phyloP scores from a whole-genome alignment of 2,888 invertebrate genomes.

The Trichopria drosophilae region DNA sequence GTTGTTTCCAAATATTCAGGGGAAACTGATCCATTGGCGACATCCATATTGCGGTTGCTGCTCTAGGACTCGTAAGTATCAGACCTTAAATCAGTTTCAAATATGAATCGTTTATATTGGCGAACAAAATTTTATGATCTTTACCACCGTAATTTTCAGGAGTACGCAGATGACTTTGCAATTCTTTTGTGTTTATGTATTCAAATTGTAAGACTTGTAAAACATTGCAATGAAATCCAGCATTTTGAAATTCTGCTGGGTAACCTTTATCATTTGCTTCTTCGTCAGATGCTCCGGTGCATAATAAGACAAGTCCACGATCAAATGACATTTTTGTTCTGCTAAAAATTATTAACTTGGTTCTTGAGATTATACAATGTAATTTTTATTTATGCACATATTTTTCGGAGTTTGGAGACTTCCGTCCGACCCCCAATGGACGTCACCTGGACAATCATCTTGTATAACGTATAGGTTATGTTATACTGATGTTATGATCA shows the following conservation, averaged over 20 bases:
- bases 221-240: conserved; percentile 46
- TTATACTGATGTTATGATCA: too few species aligned
- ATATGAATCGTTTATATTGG: neutral
- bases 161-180: conserved; percentile 38
- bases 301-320: too few species aligned
- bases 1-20: conserved; percentile 42
- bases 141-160: conserved; percentile 48
- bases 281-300: conserved; percentile 45
- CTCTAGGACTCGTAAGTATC: conserved; percentile 53
- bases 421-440: too few species aligned
- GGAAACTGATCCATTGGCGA: conserved; percentile 32
- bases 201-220: conserved; percentile 48
- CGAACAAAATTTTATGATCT: neutral
- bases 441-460: too few species aligned
- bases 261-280: conserved; percentile 42
- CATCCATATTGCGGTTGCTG: conserved; percentile 47
- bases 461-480: too few species aligned
- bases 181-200: conserved; percentile 44
- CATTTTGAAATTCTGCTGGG: conserved; percentile 40
- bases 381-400: too few species aligned
- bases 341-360: too few species aligned
- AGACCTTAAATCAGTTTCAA: conserved; percentile 42
- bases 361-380: too few species aligned
- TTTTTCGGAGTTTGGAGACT: too few species aligned
- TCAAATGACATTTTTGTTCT: conserved; percentile 39